phyloP scores from a whole-genome alignment of 2,888 invertebrate genomes.

The Phengaris alcon region DNA sequence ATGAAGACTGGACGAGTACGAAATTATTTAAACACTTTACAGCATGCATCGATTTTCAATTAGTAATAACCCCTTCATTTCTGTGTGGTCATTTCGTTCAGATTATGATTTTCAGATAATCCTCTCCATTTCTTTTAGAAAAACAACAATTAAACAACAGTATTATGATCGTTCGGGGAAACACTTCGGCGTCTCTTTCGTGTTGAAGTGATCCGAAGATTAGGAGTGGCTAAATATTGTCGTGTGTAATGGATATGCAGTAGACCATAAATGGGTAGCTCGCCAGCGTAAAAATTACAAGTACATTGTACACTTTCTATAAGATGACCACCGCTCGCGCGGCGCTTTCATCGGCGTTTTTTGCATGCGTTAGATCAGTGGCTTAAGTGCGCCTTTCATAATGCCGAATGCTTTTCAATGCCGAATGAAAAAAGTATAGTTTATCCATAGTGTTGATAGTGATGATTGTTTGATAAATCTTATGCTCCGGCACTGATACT shows the following conservation, averaged over 20 bases:
- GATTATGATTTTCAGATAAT: background rate
- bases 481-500: background rate
- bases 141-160: constrained; percentile 19
- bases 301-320: constrained; percentile 10
- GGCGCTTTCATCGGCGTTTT: constrained; percentile 10
- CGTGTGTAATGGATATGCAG: constrained; percentile 73
- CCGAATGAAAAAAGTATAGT: background rate
- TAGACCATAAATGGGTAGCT: constrained; percentile 63
- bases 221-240: constrained; percentile 54
- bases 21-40: too few species aligned
- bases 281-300: background rate
- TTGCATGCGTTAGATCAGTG: background rate
- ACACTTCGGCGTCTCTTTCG: constrained; percentile 38
- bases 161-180: constrained; percentile 8
- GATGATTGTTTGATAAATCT: background rate
- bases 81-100: constrained; percentile 23
- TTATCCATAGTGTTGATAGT: background rate
- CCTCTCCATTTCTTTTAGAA: constrained; percentile 2
- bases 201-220: constrained; percentile 44
- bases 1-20: too few species aligned
- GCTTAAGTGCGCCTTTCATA: constrained; percentile 11
- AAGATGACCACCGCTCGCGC: constrained; percentile 14
- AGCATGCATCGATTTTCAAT: too few species aligned
- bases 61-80: too few species aligned
- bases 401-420: background rate